Conservation (phyloP, 2,113 vertebrate genomes). For the Tretioscincus oriximinensis region DNA sequence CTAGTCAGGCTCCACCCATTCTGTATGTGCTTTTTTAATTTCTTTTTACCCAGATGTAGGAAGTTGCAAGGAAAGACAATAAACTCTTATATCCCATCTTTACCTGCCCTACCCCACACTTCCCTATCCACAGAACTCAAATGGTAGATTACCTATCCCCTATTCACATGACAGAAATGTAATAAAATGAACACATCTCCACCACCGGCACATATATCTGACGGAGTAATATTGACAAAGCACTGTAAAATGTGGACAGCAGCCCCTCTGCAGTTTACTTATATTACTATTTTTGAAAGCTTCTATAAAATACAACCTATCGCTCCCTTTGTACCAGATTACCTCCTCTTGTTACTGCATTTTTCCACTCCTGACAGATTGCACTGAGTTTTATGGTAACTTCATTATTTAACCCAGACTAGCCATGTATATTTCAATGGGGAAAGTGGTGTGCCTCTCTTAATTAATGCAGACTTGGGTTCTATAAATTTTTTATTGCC, state of each 20-base stretch:
- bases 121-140: no score
- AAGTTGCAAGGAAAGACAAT: no score
- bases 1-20: no score
- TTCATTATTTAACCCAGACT: not conserved
- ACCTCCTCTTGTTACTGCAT: not conserved
- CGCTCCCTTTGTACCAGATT: not conserved
- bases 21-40: no score
- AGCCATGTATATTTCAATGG: not conserved
- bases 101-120: no score
- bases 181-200: not conserved
- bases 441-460: rapidly evolving
- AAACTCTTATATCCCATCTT: no score
- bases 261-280: no score
- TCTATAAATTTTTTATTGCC: not conserved
- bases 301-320: not conserved
- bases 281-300: not conserved
- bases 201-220: not conserved
- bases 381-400: not conserved
- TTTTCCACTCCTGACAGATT: not conserved
- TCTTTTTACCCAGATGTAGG: no score
- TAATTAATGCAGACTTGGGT: constrained; percentile 13
- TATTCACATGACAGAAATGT: not conserved
- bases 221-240: not conserved
- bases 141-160: no score
- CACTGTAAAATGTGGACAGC: not conserved